Percentiles rank a stretch among this genome's conserved stretches.
These are phyloP conservation scores for Pardalotus punctatus DNA, from an alignment of 2,113 vertebrate genomes.

Conservation along the genomic window DNA sequence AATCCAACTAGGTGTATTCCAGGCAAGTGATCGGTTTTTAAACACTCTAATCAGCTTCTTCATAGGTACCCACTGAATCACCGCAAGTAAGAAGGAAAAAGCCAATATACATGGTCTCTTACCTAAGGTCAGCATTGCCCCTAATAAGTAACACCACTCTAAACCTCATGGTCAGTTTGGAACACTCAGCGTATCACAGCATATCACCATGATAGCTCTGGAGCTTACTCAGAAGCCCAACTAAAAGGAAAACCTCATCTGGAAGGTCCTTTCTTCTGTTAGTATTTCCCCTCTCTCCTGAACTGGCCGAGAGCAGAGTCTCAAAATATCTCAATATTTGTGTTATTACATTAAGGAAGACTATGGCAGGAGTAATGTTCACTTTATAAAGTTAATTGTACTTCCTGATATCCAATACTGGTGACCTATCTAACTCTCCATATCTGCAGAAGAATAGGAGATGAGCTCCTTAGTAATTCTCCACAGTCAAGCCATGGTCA, in stretches of 20 bases:
- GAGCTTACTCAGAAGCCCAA: background rate
- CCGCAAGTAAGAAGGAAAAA: background rate
- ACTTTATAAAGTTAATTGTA: background rate
- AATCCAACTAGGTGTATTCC: background rate
- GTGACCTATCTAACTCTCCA: background rate
- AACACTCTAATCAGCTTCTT: background rate
- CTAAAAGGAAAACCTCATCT: background rate
- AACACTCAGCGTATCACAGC: background rate
- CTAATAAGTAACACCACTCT: background rate
- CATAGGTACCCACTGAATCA: background rate
- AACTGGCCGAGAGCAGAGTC: background rate
- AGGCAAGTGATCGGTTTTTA: background rate
- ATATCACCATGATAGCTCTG: background rate
- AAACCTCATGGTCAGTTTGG: background rate
- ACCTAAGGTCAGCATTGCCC: background rate
- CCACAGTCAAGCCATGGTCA: background rate
- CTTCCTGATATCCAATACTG: background rate
- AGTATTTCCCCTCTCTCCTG: background rate
- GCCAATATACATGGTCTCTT: background rate
- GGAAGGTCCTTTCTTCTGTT: background rate
- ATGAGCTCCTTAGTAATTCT: background rate
- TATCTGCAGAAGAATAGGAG: background rate
- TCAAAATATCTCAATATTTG: background rate
- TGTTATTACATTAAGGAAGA: background rate
- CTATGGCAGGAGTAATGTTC: background rate